Base-by-base conservation (phyloP, 2,113 vertebrate species). In the Phrynosoma blainvillii region DNA sequence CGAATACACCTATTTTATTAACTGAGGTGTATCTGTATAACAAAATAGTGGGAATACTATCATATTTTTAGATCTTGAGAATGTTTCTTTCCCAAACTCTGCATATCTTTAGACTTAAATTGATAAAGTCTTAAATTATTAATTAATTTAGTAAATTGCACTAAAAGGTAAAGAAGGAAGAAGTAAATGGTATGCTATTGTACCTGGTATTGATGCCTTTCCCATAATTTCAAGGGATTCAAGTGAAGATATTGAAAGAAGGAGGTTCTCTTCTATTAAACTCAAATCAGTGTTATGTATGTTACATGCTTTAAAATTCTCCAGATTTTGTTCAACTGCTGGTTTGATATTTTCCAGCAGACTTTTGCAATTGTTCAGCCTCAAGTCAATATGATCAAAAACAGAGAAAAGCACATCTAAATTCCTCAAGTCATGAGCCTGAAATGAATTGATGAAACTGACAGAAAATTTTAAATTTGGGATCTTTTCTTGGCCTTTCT, bases 161-260 rank as follows among this genome's bases (percentile, higher is more conserved):
- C 66, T 5, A 82, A 83, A 36, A 71, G 68, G 42, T 27, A 71
- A 84, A 84, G 21, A 4, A n/a, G 66, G 40, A 27, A n/a, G 62
- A 36, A 8, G 7, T 10, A 81, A 77, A 4, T 23, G 20, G 23
- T n/a, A 13, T 27, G 6, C 20, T 36, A 82, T 32, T 25, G 84
- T 89, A 86, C 86, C 86, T 84, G 79, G 80, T 71, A 21, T 21
- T 68, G 36, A 70, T 75, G 70, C 65, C 8, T 56, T 77, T 14
- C 42, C 25, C 32, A 30, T 47, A 40, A 92, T 52, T 74, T 86
- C 40, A 20, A 95, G 91, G 62, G 89, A 90, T 68, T 92, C 90
- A 88, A 95, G 75, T 65, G 89, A 87, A 83, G 91, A n/a, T 87
- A 95, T 92, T 23, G 66, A 62, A n/a, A 95, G 91, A 47, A 96